phyloP scores from a whole-genome alignment of 2,797 vertebrate genomes.

The Xenopus petersii region DNA sequence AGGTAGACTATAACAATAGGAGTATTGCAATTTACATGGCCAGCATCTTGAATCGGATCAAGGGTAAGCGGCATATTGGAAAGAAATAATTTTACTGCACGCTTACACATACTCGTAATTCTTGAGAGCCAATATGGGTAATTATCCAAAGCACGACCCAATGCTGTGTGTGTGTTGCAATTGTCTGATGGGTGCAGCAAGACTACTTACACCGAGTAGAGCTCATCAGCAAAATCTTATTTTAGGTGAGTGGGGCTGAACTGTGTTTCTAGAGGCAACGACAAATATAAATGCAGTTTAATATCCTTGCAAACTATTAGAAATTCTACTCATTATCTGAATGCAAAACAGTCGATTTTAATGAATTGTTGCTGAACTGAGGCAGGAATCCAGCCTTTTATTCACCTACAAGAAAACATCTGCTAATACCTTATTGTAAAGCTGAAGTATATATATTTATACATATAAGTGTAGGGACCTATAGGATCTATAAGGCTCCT shows the following conservation, averaged over 20 bases:
- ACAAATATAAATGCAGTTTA: too few species aligned
- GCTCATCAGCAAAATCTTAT: constrained; percentile 29
- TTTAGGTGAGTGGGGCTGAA: constrained; percentile 39
- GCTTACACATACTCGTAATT: constrained; percentile 41
- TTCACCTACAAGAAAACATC: too few species aligned
- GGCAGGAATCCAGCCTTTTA: too few species aligned
- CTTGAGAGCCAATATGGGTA: constrained; percentile 37
- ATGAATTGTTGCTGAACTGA: too few species aligned
- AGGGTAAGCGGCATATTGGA: constrained; percentile 47
- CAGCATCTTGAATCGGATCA: constrained; percentile 34
- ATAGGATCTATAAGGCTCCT: too few species aligned
- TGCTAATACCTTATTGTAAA: too few species aligned
- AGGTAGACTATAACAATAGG: constrained; percentile 30
- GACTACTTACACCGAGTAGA: neutral
- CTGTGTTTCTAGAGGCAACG: constrained; percentile 40
- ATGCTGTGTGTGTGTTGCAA: constrained; percentile 8
- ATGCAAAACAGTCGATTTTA: too few species aligned
- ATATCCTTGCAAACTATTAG: too few species aligned
- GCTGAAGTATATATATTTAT: too few species aligned
- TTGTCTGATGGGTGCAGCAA: neutral
- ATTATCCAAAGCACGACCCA: constrained; percentile 43
- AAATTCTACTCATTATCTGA: too few species aligned
- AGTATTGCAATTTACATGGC: constrained; percentile 32
- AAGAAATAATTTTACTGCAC: constrained; percentile 42
- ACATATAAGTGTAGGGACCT: too few species aligned